Percentiles rank a stretch among this genome's conserved stretches.
These are phyloP conservation scores for Helostoma temminkii DNA, from an alignment of 2,797 vertebrate genomes.

Conservation along the genomic window DNA sequence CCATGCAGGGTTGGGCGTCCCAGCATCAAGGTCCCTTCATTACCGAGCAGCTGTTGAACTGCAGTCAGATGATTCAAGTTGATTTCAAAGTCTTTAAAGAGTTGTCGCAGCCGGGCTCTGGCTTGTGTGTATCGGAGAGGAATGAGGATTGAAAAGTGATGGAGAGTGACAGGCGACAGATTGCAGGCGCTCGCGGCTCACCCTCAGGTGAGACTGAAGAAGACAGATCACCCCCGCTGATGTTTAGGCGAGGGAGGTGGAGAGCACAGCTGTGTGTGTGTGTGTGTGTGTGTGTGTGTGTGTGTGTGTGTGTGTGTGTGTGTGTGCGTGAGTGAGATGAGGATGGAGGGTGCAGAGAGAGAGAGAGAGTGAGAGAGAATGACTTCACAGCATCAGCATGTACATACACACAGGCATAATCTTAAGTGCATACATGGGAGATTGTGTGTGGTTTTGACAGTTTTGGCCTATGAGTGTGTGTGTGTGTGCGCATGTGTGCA, in stretches of 20 bases:
- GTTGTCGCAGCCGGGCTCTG: constrained; percentile 44
- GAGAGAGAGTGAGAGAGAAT: constrained; percentile 10
- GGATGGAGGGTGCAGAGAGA: too few relatives aligned
- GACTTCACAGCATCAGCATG: constrained; percentile 24
- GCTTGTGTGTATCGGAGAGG: constrained; percentile 57
- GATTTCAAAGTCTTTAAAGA: constrained; percentile 74
- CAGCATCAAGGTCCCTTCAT: constrained; percentile 56
- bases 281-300: constrained; percentile 39
- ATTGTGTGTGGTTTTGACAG: constrained; percentile 30
- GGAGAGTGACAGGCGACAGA: constrained; percentile 80
- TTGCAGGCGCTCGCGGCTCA: constrained; percentile 63
- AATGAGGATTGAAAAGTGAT: constrained; percentile 75
- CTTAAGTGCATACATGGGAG: constrained; percentile 17
- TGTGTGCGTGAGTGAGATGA: too few relatives aligned
- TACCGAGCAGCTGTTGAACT: constrained; percentile 63
- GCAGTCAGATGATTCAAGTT: constrained; percentile 62
- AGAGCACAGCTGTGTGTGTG: constrained; percentile 71
- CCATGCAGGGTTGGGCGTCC: background rate
- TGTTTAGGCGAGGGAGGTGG: constrained; percentile 60
- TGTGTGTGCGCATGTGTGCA: constrained; percentile 3
- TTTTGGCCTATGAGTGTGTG: constrained; percentile 22
- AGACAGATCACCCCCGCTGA: constrained; percentile 72
- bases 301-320: constrained; percentile 44
- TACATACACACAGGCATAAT: constrained; percentile 16
- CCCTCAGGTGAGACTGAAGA: constrained; percentile 75